phyloP scores from a whole-genome alignment of 2,888 invertebrate genomes.

The Scaptomyza cyrtandrae region DNA sequence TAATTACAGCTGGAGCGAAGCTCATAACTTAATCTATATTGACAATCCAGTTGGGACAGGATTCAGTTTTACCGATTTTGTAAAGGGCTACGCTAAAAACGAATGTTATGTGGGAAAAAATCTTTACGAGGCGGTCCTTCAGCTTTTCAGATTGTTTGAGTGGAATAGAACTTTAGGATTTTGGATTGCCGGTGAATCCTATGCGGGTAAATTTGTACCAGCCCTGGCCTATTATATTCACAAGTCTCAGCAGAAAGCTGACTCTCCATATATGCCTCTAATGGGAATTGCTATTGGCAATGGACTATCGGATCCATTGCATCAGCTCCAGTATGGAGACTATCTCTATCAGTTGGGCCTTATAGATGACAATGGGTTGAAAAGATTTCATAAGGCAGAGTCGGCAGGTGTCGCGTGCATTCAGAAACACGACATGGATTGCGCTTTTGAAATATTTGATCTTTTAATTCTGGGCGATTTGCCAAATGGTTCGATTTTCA shows the following conservation, averaged over 20 bases:
- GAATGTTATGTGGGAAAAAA: constrained; percentile 92
- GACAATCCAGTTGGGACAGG: constrained; percentile 97
- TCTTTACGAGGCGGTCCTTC: constrained; percentile 90
- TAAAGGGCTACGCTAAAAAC: constrained; percentile 91
- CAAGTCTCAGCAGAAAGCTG: constrained; percentile 83
- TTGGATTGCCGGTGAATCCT: constrained; percentile 95
- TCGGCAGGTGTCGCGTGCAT: constrained; percentile 86
- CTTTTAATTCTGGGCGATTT: constrained; percentile 87
- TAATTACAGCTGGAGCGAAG: constrained; percentile 91
- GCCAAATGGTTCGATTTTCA: constrained; percentile 88
- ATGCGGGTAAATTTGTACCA: constrained; percentile 92
- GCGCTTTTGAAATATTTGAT: constrained; percentile 91
- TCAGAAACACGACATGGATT: constrained; percentile 87
- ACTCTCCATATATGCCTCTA: constrained; percentile 80
- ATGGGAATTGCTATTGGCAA: constrained; percentile 88
- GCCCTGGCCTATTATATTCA: constrained; percentile 88
- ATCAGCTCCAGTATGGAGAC: constrained; percentile 91
- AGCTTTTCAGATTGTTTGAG: constrained; percentile 94
- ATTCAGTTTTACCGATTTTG: constrained; percentile 93
- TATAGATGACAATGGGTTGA: constrained; percentile 86
- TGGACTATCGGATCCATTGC: constrained; percentile 91
- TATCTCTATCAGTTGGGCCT: constrained; percentile 91
- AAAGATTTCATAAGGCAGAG: constrained; percentile 88
- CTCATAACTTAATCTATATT: constrained; percentile 92
- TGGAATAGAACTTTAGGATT: constrained; percentile 90